Evolutionary conservation across 2,797 vertebrate genomes (phyloP), one percentile per base, ranked within the genome.

Genomic region (Centropyge bicolor): DNA sequence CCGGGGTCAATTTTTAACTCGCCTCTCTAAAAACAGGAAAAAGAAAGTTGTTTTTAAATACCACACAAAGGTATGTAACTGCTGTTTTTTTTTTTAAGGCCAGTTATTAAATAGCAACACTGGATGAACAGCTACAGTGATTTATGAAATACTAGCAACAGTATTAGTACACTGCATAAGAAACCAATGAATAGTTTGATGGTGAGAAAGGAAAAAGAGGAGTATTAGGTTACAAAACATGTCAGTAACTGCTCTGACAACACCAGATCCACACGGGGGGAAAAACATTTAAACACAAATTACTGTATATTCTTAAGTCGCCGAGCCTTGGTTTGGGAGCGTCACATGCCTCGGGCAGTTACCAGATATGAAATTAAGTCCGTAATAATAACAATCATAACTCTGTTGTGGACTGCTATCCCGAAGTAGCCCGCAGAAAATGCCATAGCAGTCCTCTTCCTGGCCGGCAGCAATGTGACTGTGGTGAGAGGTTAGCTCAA

Each of bases 401-500:
- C 17, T 85, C 74, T 74, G 66, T 68, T 61, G 86, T 48, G 55
- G 75, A 85, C 66, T 63, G 71, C 76, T 81, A 16, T 84, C 67
- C 73, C 71, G 60, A 84, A 79, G 62, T 60, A 72, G 49, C 57
- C 82, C 63, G 24, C 86, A 86, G 86, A 85, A 31, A 95, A 90
- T 93, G 91, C 94, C 94, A 89, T 87, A 96, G 92, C 93, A 93
- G 95, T 95, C 94, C 92, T 94, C 91, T 89, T 90, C 82, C 90
- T 93, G 94, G 91, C 91, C 93, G 89, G 88, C 92, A 94, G 91
- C 87, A 92, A 91, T 88, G 94, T 90, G 88, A 88, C 93, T 94
- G 94, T 93, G 95, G 93, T 92, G 93, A 93, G 91, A 95, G 94
- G 95, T 94, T 91, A 89, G 91, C 89, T 86, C 81, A 83, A 90